phyloP scores from a whole-genome alignment of 1,140 invertebrate genomes.

The Achroia grisella region DNA sequence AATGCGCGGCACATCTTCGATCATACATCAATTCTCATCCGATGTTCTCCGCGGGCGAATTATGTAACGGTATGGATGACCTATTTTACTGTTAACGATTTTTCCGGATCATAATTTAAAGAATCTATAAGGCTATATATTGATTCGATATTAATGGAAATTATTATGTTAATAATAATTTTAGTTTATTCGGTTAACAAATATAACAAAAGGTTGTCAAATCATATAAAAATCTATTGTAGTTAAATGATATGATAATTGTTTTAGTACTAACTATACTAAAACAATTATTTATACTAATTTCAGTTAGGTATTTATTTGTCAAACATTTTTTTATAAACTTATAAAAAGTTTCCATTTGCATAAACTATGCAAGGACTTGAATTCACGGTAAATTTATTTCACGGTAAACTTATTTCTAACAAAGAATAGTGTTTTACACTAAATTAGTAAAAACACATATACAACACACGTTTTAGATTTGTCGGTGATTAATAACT shows the following conservation, averaged over 20 bases:
- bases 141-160: no score
- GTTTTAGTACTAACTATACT: no score
- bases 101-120: conserved; percentile 5
- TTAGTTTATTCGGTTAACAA: no score
- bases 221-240: no score
- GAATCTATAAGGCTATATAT: no score
- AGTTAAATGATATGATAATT: no score
- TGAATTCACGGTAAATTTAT: conserved; percentile 42
- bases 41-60: conserved; percentile 50
- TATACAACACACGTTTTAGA: conserved; percentile 51
- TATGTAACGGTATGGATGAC: conserved; percentile 63
- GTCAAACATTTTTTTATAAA: no score
- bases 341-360: conserved; percentile 42
- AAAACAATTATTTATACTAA: no score
- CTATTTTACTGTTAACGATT: conserved; percentile 34
- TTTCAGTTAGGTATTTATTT: no score
- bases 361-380: conserved; percentile 54
- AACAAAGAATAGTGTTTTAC: conserved; percentile 33
- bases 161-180: no score
- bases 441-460: conserved; percentile 57
- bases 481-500: conserved; percentile 35
- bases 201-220: no score
- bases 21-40: conserved; percentile 57
- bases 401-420: conserved; percentile 45
- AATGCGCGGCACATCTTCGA: conserved; percentile 34